These are phyloP conservation scores for Lamellibrachia satsuma DNA, from an alignment of 2,888 invertebrate genomes.

Conservation along the genomic window DNA sequence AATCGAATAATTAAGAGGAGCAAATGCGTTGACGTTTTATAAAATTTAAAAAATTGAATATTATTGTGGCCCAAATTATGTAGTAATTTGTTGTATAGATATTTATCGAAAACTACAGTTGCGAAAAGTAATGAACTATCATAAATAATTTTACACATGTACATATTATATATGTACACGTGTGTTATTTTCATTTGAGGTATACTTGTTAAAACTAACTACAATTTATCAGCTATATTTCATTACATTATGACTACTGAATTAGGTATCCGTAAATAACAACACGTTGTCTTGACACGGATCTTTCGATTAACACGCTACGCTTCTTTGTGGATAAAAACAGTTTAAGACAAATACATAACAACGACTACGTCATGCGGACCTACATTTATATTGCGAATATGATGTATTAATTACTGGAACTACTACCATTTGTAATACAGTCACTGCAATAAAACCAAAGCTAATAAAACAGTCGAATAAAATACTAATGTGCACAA, in stretches of 20 bases:
- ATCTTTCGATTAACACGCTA: not conserved
- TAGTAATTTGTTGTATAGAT: no score
- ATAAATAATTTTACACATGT: not conserved
- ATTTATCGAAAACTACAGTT: no score
- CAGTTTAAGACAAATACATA: not conserved
- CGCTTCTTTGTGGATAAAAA: not conserved
- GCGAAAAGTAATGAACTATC: not conserved
- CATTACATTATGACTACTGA: not conserved
- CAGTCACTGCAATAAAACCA: not conserved
- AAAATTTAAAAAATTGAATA: no score
- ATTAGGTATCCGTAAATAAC: not conserved
- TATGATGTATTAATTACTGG: not conserved
- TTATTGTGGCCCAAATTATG: no score
- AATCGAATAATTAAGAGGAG: not conserved
- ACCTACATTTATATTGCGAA: not conserved
- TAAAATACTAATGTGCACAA: no score
- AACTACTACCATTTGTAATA: not conserved
- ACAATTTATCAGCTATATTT: no score
- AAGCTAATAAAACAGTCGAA: not conserved
- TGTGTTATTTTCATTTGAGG: no score
- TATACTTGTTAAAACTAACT: no score
- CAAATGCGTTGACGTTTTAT: not conserved
- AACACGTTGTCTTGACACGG: not conserved
- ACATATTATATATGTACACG: no score
- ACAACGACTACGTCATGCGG: not conserved